Evolutionary conservation across 2,888 invertebrate species (phyloP), one percentile per base, ranked within the genome.

Genomic region (Harpalus rufipes): DNA sequence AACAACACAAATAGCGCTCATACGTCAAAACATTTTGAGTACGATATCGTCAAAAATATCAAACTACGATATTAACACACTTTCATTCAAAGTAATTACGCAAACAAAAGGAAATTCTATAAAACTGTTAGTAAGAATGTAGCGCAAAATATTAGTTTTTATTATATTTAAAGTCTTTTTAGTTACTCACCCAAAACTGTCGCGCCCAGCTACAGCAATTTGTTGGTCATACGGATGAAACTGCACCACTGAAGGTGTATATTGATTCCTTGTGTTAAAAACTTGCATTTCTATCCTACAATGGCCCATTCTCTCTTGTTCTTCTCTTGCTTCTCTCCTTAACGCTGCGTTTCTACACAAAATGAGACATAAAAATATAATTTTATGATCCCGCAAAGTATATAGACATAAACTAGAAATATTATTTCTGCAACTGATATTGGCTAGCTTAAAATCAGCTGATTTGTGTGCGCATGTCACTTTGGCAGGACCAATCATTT

Each of bases 171-270:
- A 51, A 51, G 12, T 51, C 1, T 51, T 1, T 51, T 12, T 51
- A 10, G 44, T 74, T 51, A 74, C 4, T 88, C 89, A 95, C 95
- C 95, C 95, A 89, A 97, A 96, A 89, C 94, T 95, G 89, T 97
- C 97, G 90, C 95, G 95, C 89, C 96, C 96, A 59, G 97, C 97
- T 78, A 97, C 96, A 51, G 96, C 97, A 85, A 97, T 93, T 90
- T 97, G 96, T 87, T 96, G 95, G 90, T 98, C 97, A 91, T 96
- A 98, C 0, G 98, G 98, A 92, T 98, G 96, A 90, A 98, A 96
- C 87, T 94, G 93, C 58, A 98, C 92, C 44, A 96, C 94, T 87
- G 95, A 93, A 14, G 98, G 97, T 85, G 95, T 94, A 87, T 95
- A 94, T 86, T 95, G 93, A 87, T 96, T 96, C 89, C 96, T 95